Evolutionary conservation across 2,113 vertebrate species (phyloP), one percentile per base, ranked within the genome.

Genomic region (Gymnorhina tibicen): DNA sequence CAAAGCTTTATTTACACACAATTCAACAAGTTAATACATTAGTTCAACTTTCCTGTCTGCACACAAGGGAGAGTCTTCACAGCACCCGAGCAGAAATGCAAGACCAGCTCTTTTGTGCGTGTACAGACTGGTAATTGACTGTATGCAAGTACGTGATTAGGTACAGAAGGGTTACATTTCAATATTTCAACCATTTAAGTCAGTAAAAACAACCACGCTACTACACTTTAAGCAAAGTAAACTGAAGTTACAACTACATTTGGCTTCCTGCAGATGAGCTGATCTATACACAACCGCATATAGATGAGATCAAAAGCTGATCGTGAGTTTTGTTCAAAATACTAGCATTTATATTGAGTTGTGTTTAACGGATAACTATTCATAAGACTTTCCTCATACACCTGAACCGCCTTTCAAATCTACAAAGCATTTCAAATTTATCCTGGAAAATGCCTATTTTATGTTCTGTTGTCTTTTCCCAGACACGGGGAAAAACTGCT

Each of bases 1-100:
- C 55, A 91, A n/a, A n/a, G 87, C 78, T 97, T 96, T 96, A 96
- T 96, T 97, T 96, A 97, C 89, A 95, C 39, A 93, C 64, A 89
- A 62, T 73, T 79, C 66, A 82, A 79, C 62, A 82, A 76, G n/a
- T 47, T 16, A 63, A 92, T 69, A 92, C 91, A 93, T 63, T 55
- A 91, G 58, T 70, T 76, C 81, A 85, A 93, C 53, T 79, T 62
- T 46, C 62, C 41, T 55, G 77, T 83, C 94, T 91, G 89, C 87
- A 85, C 80, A 60, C 50, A 33, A 59, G 47, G 81, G 52, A 75
- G 37, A 83, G 26, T 35, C 80, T 79, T 82, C 78, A 85, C 69
- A 79, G 85, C 59, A 60, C 35, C 44, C 5, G 1, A 88, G 79
- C 17, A 58, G 60, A 85, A 82, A 69, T 81, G 46, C 67, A 95